Conservation (phyloP, 1,140 invertebrate species). For the Zelostemma sp. region DNA sequence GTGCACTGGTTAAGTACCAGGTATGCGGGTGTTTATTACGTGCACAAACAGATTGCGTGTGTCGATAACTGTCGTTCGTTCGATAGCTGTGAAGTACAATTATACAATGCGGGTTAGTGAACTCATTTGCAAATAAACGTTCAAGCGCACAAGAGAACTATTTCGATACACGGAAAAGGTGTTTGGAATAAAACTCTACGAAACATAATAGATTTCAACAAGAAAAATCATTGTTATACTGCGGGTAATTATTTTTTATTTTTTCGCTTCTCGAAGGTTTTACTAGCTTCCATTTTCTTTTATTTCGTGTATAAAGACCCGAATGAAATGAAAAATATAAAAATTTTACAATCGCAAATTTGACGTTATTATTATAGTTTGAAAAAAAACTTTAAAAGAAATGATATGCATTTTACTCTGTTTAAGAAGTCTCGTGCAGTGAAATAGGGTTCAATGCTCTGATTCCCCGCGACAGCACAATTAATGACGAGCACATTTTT, state of each 20-base stretch:
- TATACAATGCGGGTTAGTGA: slow-evolving; percentile 37
- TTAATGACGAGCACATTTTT: slow-evolving; percentile 24
- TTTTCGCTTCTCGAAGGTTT: too few relatives aligned
- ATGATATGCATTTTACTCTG: too few relatives aligned
- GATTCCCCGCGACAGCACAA: neutral
- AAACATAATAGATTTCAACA: neutral
- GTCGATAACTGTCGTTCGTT: slow-evolving; percentile 20
- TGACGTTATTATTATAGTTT: too few relatives aligned
- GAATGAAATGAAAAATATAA: too few relatives aligned
- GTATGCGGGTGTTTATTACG: slow-evolving; percentile 41
- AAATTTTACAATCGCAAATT: too few relatives aligned
- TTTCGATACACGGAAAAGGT: slow-evolving; percentile 21
- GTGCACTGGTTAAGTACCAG: slow-evolving; percentile 12
- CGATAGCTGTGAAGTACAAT: slow-evolving; percentile 20
- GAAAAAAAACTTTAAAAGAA: too few relatives aligned
- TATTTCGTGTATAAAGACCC: too few relatives aligned
- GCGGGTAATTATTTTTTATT: too few relatives aligned
- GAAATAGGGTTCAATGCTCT: neutral
- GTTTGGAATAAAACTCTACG: slow-evolving; percentile 38
- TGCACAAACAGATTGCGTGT: slow-evolving; percentile 17
- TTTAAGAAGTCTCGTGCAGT: neutral
- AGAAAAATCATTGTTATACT: too few relatives aligned
- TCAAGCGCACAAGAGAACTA: slow-evolving; percentile 18
- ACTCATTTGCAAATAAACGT: slow-evolving; percentile 23
- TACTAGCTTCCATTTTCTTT: too few relatives aligned